These are phyloP conservation scores for Catalaphyllia jardinei DNA, from an alignment of 64 coral and sea anemone genomes.

Conservation along the genomic window DNA sequence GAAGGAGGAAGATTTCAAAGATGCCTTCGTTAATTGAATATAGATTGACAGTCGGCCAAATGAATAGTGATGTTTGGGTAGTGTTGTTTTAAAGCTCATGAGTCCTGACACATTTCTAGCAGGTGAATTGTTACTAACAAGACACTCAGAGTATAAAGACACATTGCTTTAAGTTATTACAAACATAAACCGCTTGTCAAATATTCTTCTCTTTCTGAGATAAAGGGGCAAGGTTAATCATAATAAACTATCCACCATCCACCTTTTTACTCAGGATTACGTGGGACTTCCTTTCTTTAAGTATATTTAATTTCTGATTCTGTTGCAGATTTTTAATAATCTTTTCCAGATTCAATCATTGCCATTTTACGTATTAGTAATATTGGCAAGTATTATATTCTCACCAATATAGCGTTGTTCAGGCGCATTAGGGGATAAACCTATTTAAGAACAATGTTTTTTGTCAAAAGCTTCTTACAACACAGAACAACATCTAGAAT, in stretches of 20 bases:
- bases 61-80: not conserved
- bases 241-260: not conserved
- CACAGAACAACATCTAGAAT: not conserved
- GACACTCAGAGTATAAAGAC: not conserved
- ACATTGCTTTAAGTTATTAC: not conserved
- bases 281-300: not conserved
- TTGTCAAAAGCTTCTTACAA: not conserved
- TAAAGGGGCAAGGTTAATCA: not conserved
- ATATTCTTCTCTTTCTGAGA: not conserved
- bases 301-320: not conserved
- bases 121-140: not conserved
- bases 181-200: not conserved
- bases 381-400: not conserved
- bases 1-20: not conserved
- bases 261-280: not conserved
- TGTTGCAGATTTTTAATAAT: not conserved
- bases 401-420: not conserved
- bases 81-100: not conserved
- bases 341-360: not conserved
- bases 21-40: slow-evolving; percentile 26
- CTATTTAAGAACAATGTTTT: not conserved
- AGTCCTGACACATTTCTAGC: not conserved
- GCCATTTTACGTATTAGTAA: not conserved
- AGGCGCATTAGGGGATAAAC: not conserved
- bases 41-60: not conserved